phyloP scores from a whole-genome alignment of 1,140 invertebrate genomes.

The Hyposmocoma kahamanoa region DNA sequence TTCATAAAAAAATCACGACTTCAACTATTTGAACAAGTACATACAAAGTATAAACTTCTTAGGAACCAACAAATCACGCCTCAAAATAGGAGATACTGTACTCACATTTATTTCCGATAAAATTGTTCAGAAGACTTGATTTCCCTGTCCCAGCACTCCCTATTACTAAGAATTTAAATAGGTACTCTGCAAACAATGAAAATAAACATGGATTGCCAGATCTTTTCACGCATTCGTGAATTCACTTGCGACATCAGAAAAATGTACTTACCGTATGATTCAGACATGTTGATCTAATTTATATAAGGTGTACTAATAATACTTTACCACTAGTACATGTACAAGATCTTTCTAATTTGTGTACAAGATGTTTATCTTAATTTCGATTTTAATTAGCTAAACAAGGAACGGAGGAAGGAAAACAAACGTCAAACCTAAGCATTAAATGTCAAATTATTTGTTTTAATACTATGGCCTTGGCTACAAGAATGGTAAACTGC shows the following conservation, averaged over 20 bases:
- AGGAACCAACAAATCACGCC: too few relatives aligned
- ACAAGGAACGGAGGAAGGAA: too few relatives aligned
- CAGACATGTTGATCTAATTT: slow-evolving; percentile 42
- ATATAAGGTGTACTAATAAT: too few relatives aligned
- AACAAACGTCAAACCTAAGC: too few relatives aligned
- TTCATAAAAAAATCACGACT: neutral
- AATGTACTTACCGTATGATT: slow-evolving; percentile 40
- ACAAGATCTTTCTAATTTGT: too few relatives aligned
- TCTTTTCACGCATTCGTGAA: neutral
- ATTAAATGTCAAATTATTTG: too few relatives aligned
- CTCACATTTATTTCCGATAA: slow-evolving; percentile 93
- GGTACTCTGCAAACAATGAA: slow-evolving; percentile 78
- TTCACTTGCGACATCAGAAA: neutral
- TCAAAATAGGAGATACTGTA: slow-evolving; percentile 30
- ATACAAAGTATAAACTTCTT: neutral
- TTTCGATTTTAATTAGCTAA: too few relatives aligned
- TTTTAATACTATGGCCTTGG: too few relatives aligned
- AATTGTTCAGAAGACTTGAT: slow-evolving; percentile 91
- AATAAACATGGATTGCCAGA: neutral
- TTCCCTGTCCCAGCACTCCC: slow-evolving; percentile 90
- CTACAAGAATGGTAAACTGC: too few relatives aligned
- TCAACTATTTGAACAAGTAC: neutral
- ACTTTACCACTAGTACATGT: too few relatives aligned
- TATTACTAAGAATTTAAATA: slow-evolving; percentile 90
- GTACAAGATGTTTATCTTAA: too few relatives aligned